These are phyloP conservation scores for Falco concolor DNA, from an alignment of 2,797 vertebrate genomes.

Conservation along the genomic window DNA sequence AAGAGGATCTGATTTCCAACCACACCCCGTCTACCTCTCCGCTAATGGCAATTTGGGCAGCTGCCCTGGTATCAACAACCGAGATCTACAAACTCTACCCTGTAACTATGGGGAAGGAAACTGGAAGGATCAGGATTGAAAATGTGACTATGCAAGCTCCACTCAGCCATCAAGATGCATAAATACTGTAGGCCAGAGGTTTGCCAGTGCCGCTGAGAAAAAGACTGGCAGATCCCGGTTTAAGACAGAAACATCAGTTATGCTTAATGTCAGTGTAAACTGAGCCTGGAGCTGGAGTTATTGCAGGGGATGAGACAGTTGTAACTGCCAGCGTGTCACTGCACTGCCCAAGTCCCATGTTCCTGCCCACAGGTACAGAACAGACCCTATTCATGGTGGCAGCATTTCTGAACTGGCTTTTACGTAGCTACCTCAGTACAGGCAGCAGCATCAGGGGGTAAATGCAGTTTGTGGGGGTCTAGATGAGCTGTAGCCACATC, in stretches of 20 bases:
- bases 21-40: conserved; percentile 60
- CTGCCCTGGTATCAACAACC: conserved; percentile 64
- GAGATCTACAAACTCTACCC: conserved; percentile 66
- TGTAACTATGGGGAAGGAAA: conserved; percentile 65
- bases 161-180: background rate
- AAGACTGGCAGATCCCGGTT: background rate
- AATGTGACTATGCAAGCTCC: conserved; percentile 36
- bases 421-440: background rate
- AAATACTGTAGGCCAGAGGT: background rate
- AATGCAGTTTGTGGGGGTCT: background rate
- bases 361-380: background rate
- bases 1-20: conserved; percentile 68
- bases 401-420: background rate
- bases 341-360: background rate
- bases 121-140: conserved; percentile 58
- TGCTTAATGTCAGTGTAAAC: background rate
- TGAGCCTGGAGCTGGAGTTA: background rate
- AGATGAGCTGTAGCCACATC: background rate
- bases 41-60: conserved; percentile 68
- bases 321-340: background rate
- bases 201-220: background rate
- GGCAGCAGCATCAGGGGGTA: background rate
- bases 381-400: background rate
- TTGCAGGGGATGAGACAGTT: background rate
- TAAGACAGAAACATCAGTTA: background rate